phyloP scores from a whole-genome alignment of 2,797 vertebrate genomes.

The Buceros bicornis region DNA sequence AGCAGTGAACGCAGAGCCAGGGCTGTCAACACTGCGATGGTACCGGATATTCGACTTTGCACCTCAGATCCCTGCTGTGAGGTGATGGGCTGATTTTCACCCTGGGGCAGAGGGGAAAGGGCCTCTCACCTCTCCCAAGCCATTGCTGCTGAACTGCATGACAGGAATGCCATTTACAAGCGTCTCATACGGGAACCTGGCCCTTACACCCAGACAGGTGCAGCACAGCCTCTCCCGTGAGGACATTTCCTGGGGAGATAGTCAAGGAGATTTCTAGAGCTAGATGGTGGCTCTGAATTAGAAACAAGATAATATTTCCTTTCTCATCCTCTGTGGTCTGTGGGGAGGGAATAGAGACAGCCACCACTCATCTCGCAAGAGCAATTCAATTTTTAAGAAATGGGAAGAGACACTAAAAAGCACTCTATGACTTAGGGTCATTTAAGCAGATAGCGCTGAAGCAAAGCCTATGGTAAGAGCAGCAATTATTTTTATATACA shows the following conservation, averaged over 20 bases:
- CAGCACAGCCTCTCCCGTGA: background rate
- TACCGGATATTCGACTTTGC: background rate
- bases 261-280: background rate
- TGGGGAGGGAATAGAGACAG: constrained; percentile 55
- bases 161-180: background rate
- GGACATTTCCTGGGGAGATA: background rate
- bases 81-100: background rate
- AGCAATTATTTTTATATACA: constrained; percentile 41
- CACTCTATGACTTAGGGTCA: constrained; percentile 31
- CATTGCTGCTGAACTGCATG: background rate
- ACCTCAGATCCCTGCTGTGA: background rate
- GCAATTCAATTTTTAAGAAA: constrained; percentile 68
- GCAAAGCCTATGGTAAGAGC: constrained; percentile 43
- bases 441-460: constrained; percentile 54
- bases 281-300: constrained; percentile 13
- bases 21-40: background rate
- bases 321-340: constrained; percentile 21
- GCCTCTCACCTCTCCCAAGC: background rate
- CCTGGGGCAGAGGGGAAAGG: no score
- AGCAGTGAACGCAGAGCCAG: background rate
- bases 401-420: constrained; percentile 39
- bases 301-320: constrained; percentile 27
- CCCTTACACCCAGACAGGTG: background rate
- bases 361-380: constrained; percentile 51
- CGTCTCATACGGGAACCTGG: background rate